These are phyloP conservation scores for Podarcis siculus DNA, from an alignment of 2,797 vertebrate species.

Conservation along the genomic window DNA sequence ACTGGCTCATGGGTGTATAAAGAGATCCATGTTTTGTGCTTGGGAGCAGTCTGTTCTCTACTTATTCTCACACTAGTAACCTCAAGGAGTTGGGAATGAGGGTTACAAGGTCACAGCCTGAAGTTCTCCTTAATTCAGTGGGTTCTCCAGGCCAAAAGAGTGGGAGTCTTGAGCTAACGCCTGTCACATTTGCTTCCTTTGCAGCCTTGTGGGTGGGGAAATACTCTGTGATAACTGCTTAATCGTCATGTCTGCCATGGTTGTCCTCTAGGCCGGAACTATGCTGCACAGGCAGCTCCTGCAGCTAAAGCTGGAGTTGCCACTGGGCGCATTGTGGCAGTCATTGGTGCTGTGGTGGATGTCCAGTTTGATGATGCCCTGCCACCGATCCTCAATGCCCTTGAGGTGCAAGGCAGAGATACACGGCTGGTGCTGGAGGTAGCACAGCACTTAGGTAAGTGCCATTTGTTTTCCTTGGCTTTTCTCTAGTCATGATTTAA, in stretches of 20 bases:
- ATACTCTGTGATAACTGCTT: background rate
- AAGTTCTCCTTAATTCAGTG: background rate
- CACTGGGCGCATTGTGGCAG: slow-evolving; percentile 90
- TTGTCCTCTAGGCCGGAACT: slow-evolving; percentile 83
- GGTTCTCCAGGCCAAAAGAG: background rate
- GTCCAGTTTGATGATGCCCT: slow-evolving; percentile 97
- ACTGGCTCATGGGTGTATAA: too few species aligned
- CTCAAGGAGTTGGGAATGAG: background rate
- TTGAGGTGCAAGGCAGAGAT: slow-evolving; percentile 92
- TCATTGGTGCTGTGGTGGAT: slow-evolving; percentile 96
- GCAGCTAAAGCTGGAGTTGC: slow-evolving; percentile 73
- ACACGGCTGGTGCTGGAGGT: slow-evolving; percentile 94
- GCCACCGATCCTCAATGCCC: slow-evolving; percentile 95
- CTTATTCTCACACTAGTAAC: background rate
- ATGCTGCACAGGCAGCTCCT: slow-evolving; percentile 87
- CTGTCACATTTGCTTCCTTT: background rate
- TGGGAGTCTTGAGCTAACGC: background rate
- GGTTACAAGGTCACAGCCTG: background rate
- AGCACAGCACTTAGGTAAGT: slow-evolving; percentile 92
- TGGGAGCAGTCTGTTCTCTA: background rate
- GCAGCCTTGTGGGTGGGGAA: background rate
- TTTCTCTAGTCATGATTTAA: rapidly evolving
- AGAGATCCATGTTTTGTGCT: background rate
- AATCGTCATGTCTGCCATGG: background rate
- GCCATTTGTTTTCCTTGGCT: background rate